Base-by-base conservation (phyloP, 2,888 invertebrate genomes). In the Allophyes oxyacanthae region DNA sequence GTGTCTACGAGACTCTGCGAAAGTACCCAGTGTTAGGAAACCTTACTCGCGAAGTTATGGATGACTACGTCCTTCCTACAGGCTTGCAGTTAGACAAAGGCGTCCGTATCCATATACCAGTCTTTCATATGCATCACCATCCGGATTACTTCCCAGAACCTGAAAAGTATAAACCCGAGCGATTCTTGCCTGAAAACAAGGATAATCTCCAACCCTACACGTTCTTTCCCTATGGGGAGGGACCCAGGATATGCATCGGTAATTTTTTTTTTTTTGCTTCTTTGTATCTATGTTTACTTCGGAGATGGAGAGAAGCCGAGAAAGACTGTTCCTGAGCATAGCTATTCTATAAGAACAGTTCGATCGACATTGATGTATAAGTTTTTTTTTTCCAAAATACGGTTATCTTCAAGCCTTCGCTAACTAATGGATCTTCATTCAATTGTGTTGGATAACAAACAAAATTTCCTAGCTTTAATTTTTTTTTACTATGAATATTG, bases 1-100 rank as follows among this genome's bases (percentile, higher is more conserved):
- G 88, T 56, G 40, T 85, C 1, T 65, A 83, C 1, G 91, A 91
- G 61, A 58, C 85, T 0, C 59, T 90, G 0, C 83, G 91, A 0
- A 32, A n/a, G 11, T 87, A 89, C 32, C 90, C 91, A 0, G 79
- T 85, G 0, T 13, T 89, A 0, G 81, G 82, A 0, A 43, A 76
- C 0, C 26, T 89, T 0, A 78, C 86, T 0, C 73, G 91, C 0
- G 87, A 90, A 51, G 83, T 87, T 1, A 72, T 75, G 75, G 72
- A 72, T 0, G 57, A 74, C 10, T 71, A 58, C 11, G 49, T 67
- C 34, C 15, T 72, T 45, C 28, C 77, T 71, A 34, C 72, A 37
- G 43, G 73, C 9, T 8, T 77, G 52, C 40, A 34, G 13, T 38
- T 72, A 6, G 61, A 75, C 0, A 33, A 59, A 50, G 79, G 78